Evolutionary conservation across 1,140 invertebrate species (phyloP), one percentile per base, ranked within the genome.

Genomic region (Ceratina australensis): DNA sequence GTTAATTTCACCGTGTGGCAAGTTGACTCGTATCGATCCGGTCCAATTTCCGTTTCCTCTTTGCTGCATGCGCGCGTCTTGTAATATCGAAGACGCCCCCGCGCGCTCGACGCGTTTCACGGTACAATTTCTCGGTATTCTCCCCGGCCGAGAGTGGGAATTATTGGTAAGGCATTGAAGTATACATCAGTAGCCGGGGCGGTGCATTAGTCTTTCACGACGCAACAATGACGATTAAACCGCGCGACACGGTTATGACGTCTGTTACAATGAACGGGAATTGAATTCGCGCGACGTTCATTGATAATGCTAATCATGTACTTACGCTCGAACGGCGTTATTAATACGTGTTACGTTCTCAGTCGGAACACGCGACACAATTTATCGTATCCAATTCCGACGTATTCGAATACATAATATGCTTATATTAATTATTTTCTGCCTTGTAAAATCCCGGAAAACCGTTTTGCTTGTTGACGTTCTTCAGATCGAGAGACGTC

Each of bases 111-210:
- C 2, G 52, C 64, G 33, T 49, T 50, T 57, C 68, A 42, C 54
- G 49, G 56, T 72, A 22, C 72, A 65, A 50, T 73, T 80, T 54
- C 82, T 66, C 78, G 7, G 57, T 18, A 80, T 84, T 84, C 76
- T 79, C 78, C 28, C 33, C 5, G 33, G 16, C 16, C 47, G 63
- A 22, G 64, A 42, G 33, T 61, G 15, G 64, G 75, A 80, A 84
- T 84, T 84, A 84, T 84, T 77, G 81, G 82, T 71, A 84, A 77
- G 66, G 81, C 60, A 80, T 64, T 78, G 78, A 77, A 80, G 73
- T 78, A 84, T 69, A 80, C 68, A 56, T 42, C 33, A 42, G 8
- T 10, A 10, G 33, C 33, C 33, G 33, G 3, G 5, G 33, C 33
- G 33, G 5, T 42, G 47, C 50, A 79, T 84, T 84, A 73, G 75